phyloP scores from a whole-genome alignment of 1,140 invertebrate species.

The Rhagoletis pomonella region DNA sequence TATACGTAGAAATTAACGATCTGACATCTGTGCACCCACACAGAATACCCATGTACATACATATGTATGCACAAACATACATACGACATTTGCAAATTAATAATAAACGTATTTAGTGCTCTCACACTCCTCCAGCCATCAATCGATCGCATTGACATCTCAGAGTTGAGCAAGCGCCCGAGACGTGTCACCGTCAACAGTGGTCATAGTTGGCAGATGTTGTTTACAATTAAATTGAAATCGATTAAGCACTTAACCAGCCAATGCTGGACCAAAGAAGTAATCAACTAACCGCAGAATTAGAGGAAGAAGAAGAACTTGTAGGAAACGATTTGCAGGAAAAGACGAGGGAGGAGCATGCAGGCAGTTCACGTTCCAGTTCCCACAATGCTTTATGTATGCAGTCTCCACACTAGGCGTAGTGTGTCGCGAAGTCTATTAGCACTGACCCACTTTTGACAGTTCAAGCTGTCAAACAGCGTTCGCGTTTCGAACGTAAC shows the following conservation, averaged over 20 bases:
- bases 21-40: constrained; percentile 50
- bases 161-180: neutral
- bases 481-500: neutral
- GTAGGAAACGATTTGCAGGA: neutral
- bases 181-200: neutral
- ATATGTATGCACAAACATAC: neutral
- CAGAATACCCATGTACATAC: neutral
- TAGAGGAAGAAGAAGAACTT: too few species aligned
- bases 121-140: neutral
- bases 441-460: constrained; percentile 22
- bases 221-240: constrained; percentile 70
- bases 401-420: neutral
- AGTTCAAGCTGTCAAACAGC: neutral
- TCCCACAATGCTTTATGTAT: constrained; percentile 22
- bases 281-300: neutral
- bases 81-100: neutral
- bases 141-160: neutral
- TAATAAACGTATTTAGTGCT: neutral
- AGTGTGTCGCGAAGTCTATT: neutral
- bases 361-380: neutral
- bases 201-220: neutral
- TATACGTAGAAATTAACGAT: neutral
- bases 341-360: neutral
- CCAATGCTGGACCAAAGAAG: neutral
- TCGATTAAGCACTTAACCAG: constrained; percentile 70